These are phyloP conservation scores for Lycodopsis pacificus DNA, from an alignment of 2,797 vertebrate species.

Conservation along the genomic window DNA sequence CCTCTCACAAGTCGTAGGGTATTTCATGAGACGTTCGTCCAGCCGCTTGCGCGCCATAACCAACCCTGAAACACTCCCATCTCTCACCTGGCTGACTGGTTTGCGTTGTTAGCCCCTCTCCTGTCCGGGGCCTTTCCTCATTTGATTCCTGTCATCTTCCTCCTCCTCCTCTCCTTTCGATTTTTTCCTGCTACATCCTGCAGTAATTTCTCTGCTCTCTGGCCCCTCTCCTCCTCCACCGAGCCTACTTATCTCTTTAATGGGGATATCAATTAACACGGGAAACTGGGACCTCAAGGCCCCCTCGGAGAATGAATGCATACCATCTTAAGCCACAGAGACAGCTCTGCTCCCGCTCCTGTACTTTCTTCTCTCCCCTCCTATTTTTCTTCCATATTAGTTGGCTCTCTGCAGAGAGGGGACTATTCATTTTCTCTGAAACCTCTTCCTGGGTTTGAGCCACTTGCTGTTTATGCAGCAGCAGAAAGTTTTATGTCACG, in stretches of 20 bases:
- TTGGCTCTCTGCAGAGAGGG: constrained; percentile 38
- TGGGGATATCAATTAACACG: constrained; percentile 80
- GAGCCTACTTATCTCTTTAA: constrained; percentile 74
- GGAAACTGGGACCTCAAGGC: constrained; percentile 67
- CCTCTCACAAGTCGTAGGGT: constrained; percentile 1
- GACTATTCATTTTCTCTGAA: constrained; percentile 51
- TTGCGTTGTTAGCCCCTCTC: constrained; percentile 25
- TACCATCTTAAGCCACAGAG: constrained; percentile 63
- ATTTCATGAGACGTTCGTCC: constrained; percentile 29
- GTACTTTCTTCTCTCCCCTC: constrained; percentile 20
- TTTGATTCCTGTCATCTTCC: constrained; percentile 30
- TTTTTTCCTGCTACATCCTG: constrained; percentile 42
- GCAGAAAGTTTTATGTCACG: constrained; percentile 48
- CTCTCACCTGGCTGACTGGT: constrained; percentile 11
- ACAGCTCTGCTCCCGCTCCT: constrained; percentile 46
- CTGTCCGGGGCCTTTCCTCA: constrained; percentile 12
- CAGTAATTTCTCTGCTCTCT: constrained; percentile 65
- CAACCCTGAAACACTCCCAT: constrained; percentile 33
- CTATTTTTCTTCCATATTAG: constrained; percentile 40
- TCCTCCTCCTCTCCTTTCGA: constrained; percentile 19
- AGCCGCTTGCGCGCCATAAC: constrained; percentile 23
- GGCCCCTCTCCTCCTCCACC: constrained; percentile 45
- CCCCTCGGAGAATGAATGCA: constrained; percentile 69
- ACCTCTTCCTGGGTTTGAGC: constrained; percentile 38
- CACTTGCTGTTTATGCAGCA: constrained; percentile 50